Base-by-base conservation (phyloP, 1,140 invertebrate genomes). In the Pseudomyrmex gracilis region DNA sequence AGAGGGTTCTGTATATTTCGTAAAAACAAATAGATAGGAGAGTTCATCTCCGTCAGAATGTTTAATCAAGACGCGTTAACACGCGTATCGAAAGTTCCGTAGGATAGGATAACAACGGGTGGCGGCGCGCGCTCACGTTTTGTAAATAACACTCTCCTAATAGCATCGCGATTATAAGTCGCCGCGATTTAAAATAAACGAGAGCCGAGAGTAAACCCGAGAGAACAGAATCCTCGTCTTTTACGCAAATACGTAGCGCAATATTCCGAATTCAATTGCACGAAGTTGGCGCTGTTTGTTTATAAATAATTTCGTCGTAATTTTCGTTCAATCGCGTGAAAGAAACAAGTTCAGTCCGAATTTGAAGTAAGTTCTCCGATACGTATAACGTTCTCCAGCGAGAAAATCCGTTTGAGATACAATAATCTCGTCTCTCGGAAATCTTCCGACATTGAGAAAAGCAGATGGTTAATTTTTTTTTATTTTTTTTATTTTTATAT, bases 1-100 rank as follows among this genome's bases (percentile, higher is more conserved):
- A 24, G 34, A 34, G 34, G 34, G 34, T 34, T 34, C 34, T 47
- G 45, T 64, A 58, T 51, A 57, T 84, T 80, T 10, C 58, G 53
- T 51, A 51, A 51, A 49, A 76, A 83, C 57, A 85, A 85, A 85
- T 70, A 85, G 24, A 74, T 83, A 61, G 34, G 61, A 71, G 80
- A 47, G 80, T 58, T 61, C 45, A 68, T 58, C 24, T 82, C 22
- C 51, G 47, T 67, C 71, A 51, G 64, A 76, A 55, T 83, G 84
- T 85, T 76, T 85, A 71, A 83, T 43, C 84, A 17, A 64, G 8
- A 68, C 61, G 80, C 61, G 20, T 68, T 51, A 51, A 13, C 49
- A 51, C 10, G 47, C 10, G 9, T 24, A 66, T 68, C 70, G 49
- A 24, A 24, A 24, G 49, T 74, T 51, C 58, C n/a, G 22, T 1